Evolutionary conservation across 2,888 invertebrate species (phyloP).

Genomic region (Lasius platythorax): DNA sequence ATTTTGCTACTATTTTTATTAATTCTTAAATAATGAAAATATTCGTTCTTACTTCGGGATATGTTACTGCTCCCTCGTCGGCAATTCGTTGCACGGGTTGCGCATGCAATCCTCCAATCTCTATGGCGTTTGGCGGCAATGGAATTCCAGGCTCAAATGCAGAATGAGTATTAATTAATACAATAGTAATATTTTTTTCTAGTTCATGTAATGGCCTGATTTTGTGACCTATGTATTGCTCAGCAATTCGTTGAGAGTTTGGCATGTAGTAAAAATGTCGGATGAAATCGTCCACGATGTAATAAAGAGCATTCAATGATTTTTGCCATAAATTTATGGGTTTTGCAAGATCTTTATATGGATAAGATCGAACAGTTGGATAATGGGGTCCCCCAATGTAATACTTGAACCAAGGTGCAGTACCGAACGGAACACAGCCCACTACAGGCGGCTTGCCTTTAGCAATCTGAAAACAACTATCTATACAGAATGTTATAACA

Average conservation of each 20-base stretch:
- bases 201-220: slow-evolving; percentile 17
- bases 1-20: not conserved
- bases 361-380: slow-evolving; percentile 13
- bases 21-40: not conserved
- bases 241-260: not conserved
- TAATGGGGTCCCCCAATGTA: not conserved
- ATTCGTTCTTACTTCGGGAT: not conserved
- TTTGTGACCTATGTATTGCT: slow-evolving; percentile 1
- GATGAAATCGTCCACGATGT: not conserved
- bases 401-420: slow-evolving; percentile 28
- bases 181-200: slow-evolving; percentile 6
- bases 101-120: slow-evolving; percentile 4
- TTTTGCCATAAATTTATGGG: slow-evolving; percentile 16
- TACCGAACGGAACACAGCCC: not conserved
- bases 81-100: not conserved
- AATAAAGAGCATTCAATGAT: slow-evolving; percentile 17
- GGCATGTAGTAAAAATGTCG: slow-evolving; percentile 20
- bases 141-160: not conserved
- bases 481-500: not conserved
- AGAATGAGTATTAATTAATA: slow-evolving; percentile 30
- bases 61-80: not conserved
- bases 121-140: slow-evolving; percentile 22
- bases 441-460: slow-evolving; percentile 26
- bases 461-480: slow-evolving; percentile 22
- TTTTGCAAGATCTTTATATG: not conserved